These are phyloP conservation scores for Amiota mariae DNA, from an alignment of 2,888 invertebrate species.

Conservation along the genomic window DNA sequence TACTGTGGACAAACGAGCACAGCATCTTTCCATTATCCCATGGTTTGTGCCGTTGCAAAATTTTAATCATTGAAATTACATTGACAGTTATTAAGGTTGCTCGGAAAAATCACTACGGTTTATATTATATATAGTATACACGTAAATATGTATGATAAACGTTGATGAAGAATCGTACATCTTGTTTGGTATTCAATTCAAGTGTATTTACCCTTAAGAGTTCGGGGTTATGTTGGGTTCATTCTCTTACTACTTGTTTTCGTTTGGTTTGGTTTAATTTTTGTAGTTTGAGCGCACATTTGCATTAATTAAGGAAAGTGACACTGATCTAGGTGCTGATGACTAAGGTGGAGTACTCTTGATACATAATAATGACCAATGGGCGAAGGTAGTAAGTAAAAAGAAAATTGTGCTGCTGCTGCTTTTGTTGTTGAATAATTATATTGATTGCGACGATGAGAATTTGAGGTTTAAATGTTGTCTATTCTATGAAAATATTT, in stretches of 20 bases:
- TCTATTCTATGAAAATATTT: too few species aligned
- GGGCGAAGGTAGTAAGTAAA: too few species aligned
- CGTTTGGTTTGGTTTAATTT: too few species aligned
- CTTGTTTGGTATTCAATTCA: background rate
- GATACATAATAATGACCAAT: too few species aligned
- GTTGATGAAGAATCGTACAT: background rate
- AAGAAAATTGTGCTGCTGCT: background rate
- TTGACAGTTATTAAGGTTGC: slow-evolving; percentile 45
- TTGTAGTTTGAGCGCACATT: background rate
- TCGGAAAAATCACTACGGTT: background rate
- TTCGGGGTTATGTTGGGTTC: background rate
- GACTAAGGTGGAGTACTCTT: background rate
- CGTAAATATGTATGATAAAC: background rate
- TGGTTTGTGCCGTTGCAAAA: slow-evolving; percentile 43
- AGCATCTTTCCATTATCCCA: slow-evolving; percentile 6
- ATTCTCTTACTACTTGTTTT: too few species aligned
- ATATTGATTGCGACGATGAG: background rate
- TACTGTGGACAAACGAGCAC: background rate
- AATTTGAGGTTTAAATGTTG: too few species aligned
- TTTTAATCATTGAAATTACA: slow-evolving; percentile 66
- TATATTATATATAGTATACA: background rate
- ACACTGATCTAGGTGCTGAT: slow-evolving; percentile 12
- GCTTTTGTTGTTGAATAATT: slow-evolving; percentile 9
- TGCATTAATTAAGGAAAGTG: slow-evolving; percentile 25
- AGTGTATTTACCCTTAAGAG: too few species aligned